Conservation (phyloP, 2,113 vertebrate species). For the Peromyscus polionotus region DNA sequence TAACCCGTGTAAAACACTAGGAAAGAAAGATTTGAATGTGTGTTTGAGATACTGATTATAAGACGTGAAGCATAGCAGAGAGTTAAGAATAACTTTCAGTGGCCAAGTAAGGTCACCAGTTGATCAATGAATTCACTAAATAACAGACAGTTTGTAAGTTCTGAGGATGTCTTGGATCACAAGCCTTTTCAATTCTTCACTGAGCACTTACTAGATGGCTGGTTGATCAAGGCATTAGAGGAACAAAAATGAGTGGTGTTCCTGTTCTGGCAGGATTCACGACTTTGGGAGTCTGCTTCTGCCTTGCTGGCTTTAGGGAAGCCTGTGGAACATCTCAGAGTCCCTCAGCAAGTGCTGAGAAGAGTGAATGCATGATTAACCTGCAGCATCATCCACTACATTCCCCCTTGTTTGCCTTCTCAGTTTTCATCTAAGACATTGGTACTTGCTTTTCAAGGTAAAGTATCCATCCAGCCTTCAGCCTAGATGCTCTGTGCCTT, state of each 20-base stretch:
- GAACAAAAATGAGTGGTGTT: background rate
- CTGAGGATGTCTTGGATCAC: background rate
- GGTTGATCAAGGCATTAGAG: background rate
- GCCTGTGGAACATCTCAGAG: background rate
- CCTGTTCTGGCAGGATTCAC: rapidly evolving
- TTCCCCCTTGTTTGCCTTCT: background rate
- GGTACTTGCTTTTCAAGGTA: background rate
- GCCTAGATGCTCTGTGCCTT: background rate
- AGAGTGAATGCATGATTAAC: rapidly evolving
- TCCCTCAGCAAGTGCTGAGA: background rate
- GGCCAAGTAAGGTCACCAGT: background rate
- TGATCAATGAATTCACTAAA: background rate
- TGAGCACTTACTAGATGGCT: background rate
- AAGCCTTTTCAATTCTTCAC: background rate
- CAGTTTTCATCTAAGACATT: background rate
- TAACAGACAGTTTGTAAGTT: background rate
- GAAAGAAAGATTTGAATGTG: background rate
- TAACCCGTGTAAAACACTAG: background rate
- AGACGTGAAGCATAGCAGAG: background rate
- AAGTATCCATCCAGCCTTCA: background rate
- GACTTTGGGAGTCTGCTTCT: background rate
- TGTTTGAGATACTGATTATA: background rate
- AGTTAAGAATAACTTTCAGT: background rate
- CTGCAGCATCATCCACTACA: background rate
- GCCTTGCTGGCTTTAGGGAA: background rate